Evolutionary conservation across 2,797 vertebrate genomes (phyloP), one percentile per base, ranked within the genome.

Genomic region (Gymnothorax javanicus): DNA sequence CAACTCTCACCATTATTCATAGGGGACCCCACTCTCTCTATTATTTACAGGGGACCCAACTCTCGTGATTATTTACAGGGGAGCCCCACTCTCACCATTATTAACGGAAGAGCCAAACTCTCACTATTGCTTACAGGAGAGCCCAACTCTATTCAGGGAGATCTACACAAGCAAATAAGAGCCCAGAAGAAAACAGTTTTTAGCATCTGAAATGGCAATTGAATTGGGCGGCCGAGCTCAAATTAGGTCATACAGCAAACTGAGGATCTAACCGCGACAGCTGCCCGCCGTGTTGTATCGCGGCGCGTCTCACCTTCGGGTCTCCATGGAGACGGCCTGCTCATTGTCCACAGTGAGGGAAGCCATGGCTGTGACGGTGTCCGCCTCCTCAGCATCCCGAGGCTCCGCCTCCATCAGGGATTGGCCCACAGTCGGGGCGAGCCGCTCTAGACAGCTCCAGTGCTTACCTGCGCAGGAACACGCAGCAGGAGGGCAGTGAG

Each of bases 311-410:
- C 86, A 96, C 96, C 96, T 95, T 94, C 91, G 93, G 93, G 91
- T 92, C 87, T 95, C 94, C 33, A 93, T 90, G 0, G 87, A n/a
- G 86, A 89, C 86, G 12, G 93, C 94, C 92, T 96, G 97, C 91
- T 96, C 95, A 0, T 97, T 95, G 15, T 97, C 98, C 50, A 99
- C 97, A 0, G 97, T 98, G 54, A 99, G 95, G 64, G 97, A 97
- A 0, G 98, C 98, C 97, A 99, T 97, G 88, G 98, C 98, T 0
- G 95, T 98, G 93, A 99, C 96, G 0, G 98, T 97, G 89, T 98
- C 98, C 0, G 98, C 97, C 93, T 98, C 98, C 1, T 98, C 98
- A 4, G 93, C 94, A 93, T 99, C 98, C 3, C 96, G 94, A 0
- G 92, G 93, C 89, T 97, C 95, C 5, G 94, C 94, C 82, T 98